phyloP scores from a whole-genome alignment of 2,888 invertebrate species.

The Tachystola acroxantha region DNA sequence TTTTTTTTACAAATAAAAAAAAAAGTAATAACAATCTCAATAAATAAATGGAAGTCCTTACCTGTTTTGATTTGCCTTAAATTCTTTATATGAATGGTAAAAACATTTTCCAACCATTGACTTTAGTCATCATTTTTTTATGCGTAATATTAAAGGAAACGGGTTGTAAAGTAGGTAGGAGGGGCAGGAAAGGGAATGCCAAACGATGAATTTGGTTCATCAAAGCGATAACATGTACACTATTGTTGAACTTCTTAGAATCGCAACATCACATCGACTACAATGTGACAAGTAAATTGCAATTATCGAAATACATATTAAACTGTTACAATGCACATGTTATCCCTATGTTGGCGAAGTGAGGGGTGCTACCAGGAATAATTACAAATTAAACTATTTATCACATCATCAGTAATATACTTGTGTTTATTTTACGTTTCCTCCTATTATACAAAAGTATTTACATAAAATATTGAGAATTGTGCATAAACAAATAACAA shows the following conservation, averaged over 20 bases:
- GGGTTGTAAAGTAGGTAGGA: slow-evolving; percentile 33
- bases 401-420: slow-evolving; percentile 78
- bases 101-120: no score
- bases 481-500: slow-evolving; percentile 80
- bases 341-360: slow-evolving; percentile 75
- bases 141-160: slow-evolving; percentile 1
- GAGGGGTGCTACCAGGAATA: slow-evolving; percentile 80
- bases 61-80: slow-evolving; percentile 5
- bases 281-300: slow-evolving; percentile 6
- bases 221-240: slow-evolving; percentile 69
- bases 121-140: background rate
- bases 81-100: background rate
- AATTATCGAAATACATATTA: slow-evolving; percentile 8
- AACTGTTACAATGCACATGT: slow-evolving; percentile 58
- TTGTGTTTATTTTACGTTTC: slow-evolving; percentile 78
- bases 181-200: slow-evolving; percentile 53
- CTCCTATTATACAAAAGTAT: slow-evolving; percentile 79
- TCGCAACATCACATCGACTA: slow-evolving; percentile 7
- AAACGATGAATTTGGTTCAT: slow-evolving; percentile 49
- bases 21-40: background rate
- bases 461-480: slow-evolving; percentile 79
- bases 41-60: no score
- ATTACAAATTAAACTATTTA: slow-evolving; percentile 76
- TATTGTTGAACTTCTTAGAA: slow-evolving; percentile 13
- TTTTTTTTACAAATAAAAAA: background rate